Evolutionary conservation across 1,140 invertebrate genomes (phyloP).

Genomic region (Ptiloglossa arizonensis): DNA sequence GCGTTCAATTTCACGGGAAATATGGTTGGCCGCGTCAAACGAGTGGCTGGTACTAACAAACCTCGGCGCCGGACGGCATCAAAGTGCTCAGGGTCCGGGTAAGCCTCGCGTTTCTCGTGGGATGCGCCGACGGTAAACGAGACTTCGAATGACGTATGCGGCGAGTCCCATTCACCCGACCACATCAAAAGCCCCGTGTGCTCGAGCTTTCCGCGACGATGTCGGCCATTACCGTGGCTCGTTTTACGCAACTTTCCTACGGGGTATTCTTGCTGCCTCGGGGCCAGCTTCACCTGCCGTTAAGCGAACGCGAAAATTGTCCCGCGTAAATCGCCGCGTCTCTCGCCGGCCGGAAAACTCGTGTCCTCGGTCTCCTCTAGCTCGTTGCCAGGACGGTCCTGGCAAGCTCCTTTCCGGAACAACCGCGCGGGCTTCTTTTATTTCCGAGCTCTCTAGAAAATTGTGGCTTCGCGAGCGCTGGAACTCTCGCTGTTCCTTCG

Average conservation of each 20-base stretch:
- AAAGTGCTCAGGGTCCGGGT: slow-evolving; percentile 57
- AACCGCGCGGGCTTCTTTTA: slow-evolving; percentile 17
- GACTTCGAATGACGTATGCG: slow-evolving; percentile 43
- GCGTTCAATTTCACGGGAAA: slow-evolving; percentile 62
- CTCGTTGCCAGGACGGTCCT: too few species aligned
- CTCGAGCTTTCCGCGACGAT: slow-evolving; percentile 50
- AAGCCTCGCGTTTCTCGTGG: slow-evolving; percentile 50
- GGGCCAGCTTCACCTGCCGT: slow-evolving; percentile 34
- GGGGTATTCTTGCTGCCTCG: slow-evolving; percentile 42
- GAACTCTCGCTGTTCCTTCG: slow-evolving; percentile 39
- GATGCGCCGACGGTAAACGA: slow-evolving; percentile 27
- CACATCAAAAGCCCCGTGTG: slow-evolving; percentile 58
- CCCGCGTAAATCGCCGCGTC: slow-evolving; percentile 51
- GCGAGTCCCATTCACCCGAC: slow-evolving; percentile 57
- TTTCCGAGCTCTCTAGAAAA: slow-evolving; percentile 44
- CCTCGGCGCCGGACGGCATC: slow-evolving; percentile 38
- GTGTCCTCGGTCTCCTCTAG: slow-evolving; percentile 5
- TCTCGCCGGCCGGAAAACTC: slow-evolving; percentile 51
- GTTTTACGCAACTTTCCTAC: slow-evolving; percentile 61
- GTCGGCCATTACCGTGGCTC: slow-evolving; percentile 50
- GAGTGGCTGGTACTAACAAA: slow-evolving; percentile 58
- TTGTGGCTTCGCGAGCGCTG: slow-evolving; percentile 18
- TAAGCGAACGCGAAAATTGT: slow-evolving; percentile 57
- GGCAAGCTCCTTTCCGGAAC: slow-evolving; percentile 17
- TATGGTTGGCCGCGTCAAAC: slow-evolving; percentile 60